These are phyloP conservation scores for Cyanoramphus novaezelandiae DNA, from an alignment of 2,113 vertebrate species.

Conservation along the genomic window DNA sequence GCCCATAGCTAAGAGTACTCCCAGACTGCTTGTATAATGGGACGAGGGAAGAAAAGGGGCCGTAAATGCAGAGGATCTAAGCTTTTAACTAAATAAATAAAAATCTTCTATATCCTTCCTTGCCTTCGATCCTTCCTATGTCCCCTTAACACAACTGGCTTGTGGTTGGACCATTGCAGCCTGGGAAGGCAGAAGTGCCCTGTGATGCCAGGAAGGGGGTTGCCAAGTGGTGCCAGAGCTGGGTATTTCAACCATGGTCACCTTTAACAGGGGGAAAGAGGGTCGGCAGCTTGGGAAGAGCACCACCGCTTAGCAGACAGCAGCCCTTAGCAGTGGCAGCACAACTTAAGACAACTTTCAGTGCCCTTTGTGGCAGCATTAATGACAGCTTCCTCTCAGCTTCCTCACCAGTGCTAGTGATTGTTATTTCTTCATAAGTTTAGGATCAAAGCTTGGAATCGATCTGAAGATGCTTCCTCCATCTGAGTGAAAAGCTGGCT, in stretches of 20 bases:
- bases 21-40: neutral
- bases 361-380: neutral
- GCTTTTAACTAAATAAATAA: neutral
- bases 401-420: neutral
- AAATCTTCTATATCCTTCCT: neutral
- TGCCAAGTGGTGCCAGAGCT: neutral
- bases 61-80: neutral
- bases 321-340: neutral
- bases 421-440: neutral
- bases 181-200: neutral
- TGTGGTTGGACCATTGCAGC: neutral
- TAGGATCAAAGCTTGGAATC: neutral
- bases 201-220: neutral
- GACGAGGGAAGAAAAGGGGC: neutral
- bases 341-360: neutral
- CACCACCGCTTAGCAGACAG: neutral
- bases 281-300: neutral
- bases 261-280: neutral
- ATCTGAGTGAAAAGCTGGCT: neutral
- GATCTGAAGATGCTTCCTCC: neutral
- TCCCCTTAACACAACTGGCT: neutral
- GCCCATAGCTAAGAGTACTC: neutral
- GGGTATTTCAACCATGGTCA: neutral
- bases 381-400: neutral
- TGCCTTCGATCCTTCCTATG: fast-evolving